phyloP scores from a whole-genome alignment of 2,797 vertebrate genomes.

The Tenualosa ilisha region DNA sequence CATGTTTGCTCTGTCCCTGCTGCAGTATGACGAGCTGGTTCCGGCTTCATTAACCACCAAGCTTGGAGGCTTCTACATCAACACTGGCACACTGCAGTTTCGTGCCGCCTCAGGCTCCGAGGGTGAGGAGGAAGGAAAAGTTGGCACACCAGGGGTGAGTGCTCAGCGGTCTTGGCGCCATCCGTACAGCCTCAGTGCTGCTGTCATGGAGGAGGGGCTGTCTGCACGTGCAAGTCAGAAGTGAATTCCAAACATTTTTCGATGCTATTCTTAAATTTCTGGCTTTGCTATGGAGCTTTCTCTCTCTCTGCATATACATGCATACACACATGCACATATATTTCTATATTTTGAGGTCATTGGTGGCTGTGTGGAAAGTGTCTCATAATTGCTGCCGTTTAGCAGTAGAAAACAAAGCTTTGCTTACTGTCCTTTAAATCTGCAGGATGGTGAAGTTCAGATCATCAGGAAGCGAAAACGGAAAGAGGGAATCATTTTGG shows the following conservation, averaged over 20 bases:
- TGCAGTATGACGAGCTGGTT: conserved; percentile 83
- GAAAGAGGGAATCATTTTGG: conserved; percentile 78
- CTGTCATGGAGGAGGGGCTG: too few species aligned
- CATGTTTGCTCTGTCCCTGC: too few species aligned
- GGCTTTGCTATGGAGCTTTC: too few species aligned
- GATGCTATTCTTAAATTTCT: too few species aligned
- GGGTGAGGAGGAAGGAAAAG: conserved; percentile 69
- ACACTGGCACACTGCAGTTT: conserved; percentile 85
- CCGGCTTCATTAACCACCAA: conserved; percentile 86
- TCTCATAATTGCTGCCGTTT: too few species aligned
- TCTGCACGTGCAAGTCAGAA: too few species aligned
- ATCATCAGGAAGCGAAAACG: conserved; percentile 87
- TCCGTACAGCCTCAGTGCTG: background rate
- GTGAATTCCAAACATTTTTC: too few species aligned
- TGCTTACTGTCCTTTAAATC: conserved; percentile 54
- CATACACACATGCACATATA: background rate
- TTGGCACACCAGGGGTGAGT: conserved; percentile 59
- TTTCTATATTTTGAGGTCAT: background rate
- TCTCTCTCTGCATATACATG: too few species aligned
- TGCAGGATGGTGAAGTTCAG: conserved; percentile 80
- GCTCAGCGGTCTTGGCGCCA: background rate
- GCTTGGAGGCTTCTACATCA: conserved; percentile 89
- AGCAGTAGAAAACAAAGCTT: too few species aligned
- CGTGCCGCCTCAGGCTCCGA: conserved; percentile 81
- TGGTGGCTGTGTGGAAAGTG: background rate